Base-by-base conservation (phyloP, 2,888 invertebrate species). In the Clostera curtula region DNA sequence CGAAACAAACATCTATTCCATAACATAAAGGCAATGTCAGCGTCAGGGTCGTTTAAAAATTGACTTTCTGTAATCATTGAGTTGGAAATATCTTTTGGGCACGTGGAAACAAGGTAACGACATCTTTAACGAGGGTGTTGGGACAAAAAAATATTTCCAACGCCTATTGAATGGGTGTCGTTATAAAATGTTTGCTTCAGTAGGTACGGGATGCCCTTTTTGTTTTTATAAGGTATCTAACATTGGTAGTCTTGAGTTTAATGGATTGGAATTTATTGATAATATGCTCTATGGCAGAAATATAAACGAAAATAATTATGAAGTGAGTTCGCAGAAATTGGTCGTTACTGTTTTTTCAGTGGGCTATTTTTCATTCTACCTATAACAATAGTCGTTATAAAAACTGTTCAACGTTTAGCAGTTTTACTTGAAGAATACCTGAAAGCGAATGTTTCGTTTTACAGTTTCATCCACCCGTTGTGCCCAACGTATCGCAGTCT, bases 131-230 rank as follows among this genome's bases (percentile, higher is more conserved):
- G 45, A 63, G 49, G 43, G 47, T 50, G 49, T 51, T 39, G 36
- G 21, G 37, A 53, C 45, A 47, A 45, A 52, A 48, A 49, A 46
- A 46, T 29, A 49, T 49, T 49, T 55, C 56, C 43, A 47, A 44
- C 40, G 30, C 33, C 53, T 44, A 60, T 53, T 56, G 50, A 40
- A 52, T 43, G 49, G 52, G 53, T 55, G 41, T 63, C 58, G 57
- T 69, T 72, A 63, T 59, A 67, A 67, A 56, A 48, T 40, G 37
- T 57, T 50, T 46, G 37, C 36, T 32, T 26, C 25, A 49, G 53
- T 48, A 49, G 44, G 25, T 47, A 48, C 49, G 37, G 43, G 28
- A 37, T 28, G 29, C 33, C 37, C 40, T 45, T 41, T 31, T 38
- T 35, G 30, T 35, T 36, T 39, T 36, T 25, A 29, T 25, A 28